These are phyloP conservation scores for Argyresthia goedartella DNA, from an alignment of 2,888 invertebrate species.

Conservation along the genomic window DNA sequence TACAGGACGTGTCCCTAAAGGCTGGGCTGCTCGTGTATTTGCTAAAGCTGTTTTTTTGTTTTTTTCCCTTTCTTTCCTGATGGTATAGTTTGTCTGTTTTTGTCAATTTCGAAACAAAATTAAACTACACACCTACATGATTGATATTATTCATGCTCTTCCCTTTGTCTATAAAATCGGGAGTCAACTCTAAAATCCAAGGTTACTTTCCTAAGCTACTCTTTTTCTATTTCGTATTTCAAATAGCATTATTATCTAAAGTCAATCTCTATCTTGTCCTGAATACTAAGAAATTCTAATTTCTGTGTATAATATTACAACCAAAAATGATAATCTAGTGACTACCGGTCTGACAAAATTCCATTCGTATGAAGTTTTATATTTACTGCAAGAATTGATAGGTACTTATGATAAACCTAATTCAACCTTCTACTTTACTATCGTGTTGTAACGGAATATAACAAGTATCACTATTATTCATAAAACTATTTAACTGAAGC, in stretches of 20 bases:
- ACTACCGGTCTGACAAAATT: background rate
- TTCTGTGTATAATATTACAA: too few species aligned
- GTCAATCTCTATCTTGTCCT: too few species aligned
- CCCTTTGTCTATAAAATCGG: slow-evolving; percentile 47
- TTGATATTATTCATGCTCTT: slow-evolving; percentile 49
- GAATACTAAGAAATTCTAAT: too few species aligned
- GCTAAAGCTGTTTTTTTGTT: slow-evolving; percentile 44
- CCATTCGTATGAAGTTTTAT: slow-evolving; percentile 5
- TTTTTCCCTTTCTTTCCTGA: slow-evolving; percentile 1
- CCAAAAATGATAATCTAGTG: too few species aligned
- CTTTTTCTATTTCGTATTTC: background rate
- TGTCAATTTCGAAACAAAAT: slow-evolving; percentile 13
- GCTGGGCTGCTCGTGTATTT: slow-evolving; percentile 63
- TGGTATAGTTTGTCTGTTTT: slow-evolving; percentile 20
- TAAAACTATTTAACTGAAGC: background rate
- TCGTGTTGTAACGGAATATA: slow-evolving; percentile 67
- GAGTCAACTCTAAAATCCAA: slow-evolving; percentile 25
- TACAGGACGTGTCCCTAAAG: slow-evolving; percentile 39
- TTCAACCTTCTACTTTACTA: slow-evolving; percentile 28
- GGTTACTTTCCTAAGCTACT: background rate
- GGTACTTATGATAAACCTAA: too few species aligned
- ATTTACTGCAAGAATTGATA: too few species aligned
- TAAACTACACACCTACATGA: slow-evolving; percentile 22
- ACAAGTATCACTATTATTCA: slow-evolving; percentile 22
- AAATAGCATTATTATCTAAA: too few species aligned